Evolutionary conservation across 2,113 vertebrate species (phyloP), one percentile per base, ranked within the genome.

Genomic region (Alligator sinensis): DNA sequence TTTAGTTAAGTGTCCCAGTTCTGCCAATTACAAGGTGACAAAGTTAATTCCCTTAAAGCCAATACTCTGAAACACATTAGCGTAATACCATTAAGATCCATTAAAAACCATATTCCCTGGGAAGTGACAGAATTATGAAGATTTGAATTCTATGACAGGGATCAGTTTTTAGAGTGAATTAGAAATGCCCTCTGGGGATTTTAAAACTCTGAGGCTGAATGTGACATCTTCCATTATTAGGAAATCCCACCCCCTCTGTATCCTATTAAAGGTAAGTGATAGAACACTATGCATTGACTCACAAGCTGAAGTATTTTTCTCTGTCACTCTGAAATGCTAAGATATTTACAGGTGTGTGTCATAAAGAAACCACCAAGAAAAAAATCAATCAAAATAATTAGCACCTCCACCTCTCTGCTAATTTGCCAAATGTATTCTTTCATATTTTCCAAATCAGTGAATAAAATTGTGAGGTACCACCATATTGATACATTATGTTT

Each of bases 41-140:
- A 93, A 92, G 64, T 93, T 95, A 95, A 96, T 96, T 96, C 86
- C 15, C 77, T 92, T 88, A 85, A 91, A 79, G 70, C 87, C 87
- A 88, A 21, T 83, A 76, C 21, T 96, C 55, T 91, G 34, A 91
- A 86, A 92, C 54, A 84, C 12, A 80, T 82, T 94, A 85, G 77
- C 1, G 0, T 84, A 92, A 91, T 34, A 66, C 11, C 34, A 82
- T 92, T 96, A 87, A 70, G 89, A 87, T 12, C 1, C 8, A 74
- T 74, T 83, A 75, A 84, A 86, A 77, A 79, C 5, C 80, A 63
- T 74, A 91, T 58, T 80, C 28, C 70, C 47, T 91, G 28, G 30
- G 92, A 93, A 86, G 38, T 62, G 16, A 30, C 28, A 91, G 38
- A 96, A 91, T 86, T 82, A 80, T 6, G 59, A 93, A 82, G 9